Percentiles rank a stretch among this genome's conserved stretches.
phyloP scores from a whole-genome alignment of 37 sponge, comb jelly and placozoan genomes.

The Beroe forskalii region DNA sequence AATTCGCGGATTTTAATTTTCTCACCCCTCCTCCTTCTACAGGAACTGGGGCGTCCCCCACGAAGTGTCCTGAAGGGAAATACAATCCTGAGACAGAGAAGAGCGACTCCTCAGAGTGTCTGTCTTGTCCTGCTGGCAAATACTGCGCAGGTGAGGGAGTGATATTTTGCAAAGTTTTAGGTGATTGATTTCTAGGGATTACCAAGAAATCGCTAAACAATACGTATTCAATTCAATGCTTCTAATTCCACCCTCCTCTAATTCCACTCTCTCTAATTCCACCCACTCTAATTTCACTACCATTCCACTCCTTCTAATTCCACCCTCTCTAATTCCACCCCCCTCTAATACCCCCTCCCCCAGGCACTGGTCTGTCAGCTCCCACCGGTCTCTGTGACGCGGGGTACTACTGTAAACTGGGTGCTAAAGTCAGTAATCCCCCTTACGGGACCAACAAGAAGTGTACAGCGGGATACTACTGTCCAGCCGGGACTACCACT shows the following conservation, averaged over 20 bases:
- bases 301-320: no score
- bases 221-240: no score
- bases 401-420: constrained; percentile 35
- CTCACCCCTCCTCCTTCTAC: background rate
- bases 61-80: background rate
- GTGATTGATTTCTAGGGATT: no score
- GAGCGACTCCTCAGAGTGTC: background rate
- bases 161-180: no score
- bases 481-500: background rate
- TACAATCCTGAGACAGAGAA: background rate
- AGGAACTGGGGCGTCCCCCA: background rate
- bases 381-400: background rate
- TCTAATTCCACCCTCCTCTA: no score
- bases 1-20: no score
- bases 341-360: no score
- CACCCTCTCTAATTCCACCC: no score
- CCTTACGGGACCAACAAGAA: constrained; percentile 6
- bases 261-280: no score
- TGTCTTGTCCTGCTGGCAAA: background rate
- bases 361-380: background rate
- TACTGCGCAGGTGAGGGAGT: constrained; percentile 31
- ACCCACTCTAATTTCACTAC: no score
- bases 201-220: no score
- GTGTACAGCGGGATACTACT: constrained; percentile 41
- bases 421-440: background rate